Evolutionary conservation across 1,140 invertebrate genomes (phyloP), one percentile per base, ranked within the genome.

Genomic region (Cydia strobilella): DNA sequence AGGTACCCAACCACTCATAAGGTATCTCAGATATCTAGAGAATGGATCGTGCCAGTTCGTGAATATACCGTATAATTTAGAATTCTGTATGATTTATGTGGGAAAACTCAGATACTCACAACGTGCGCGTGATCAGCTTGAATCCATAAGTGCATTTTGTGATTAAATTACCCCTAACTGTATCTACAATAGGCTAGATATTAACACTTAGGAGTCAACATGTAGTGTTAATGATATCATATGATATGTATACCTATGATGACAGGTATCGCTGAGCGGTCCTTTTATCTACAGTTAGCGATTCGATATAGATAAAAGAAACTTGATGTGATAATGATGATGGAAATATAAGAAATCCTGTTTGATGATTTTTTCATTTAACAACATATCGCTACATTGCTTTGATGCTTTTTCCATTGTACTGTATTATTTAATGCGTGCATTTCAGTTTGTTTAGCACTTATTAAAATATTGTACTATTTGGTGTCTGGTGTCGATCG

Each of bases 261-360:
- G 35, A 23, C 54, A 62, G n/a, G 20, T n/a, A 66, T 15, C 25
- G 15, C 27, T 65, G 4, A 15, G 13, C 15, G 27, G 63, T 66
- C 63, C 10, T 66, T 66, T 66, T 66, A 31, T 66, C 63, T 35
- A 66, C 63, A 66, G 27, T 66, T 66, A 66, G 63, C 75, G 79
- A 82, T 80, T 78, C 75, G 31, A 79, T 78, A 79, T 76, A 80
- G 78, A 77, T 79, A 76, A 82, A 82, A 78, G 75, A 78, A 75
- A 78, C 78, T 79, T 79, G 77, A 79, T 82, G 75, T 76, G 62
- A 75, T 80, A 81, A 85, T 83, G 72, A 80, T 74, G 77, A 76
- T 79, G 75, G 65, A 77, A 77, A 45, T 63, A 31, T 65, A 65
- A n/a, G 35, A 69, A 15, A 69, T 69, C 65, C 65, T 69, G 65